Evolutionary conservation across 1,140 invertebrate genomes (phyloP), one percentile per base, ranked within the genome.

Genomic region (Drosophila sturtevanti): DNA sequence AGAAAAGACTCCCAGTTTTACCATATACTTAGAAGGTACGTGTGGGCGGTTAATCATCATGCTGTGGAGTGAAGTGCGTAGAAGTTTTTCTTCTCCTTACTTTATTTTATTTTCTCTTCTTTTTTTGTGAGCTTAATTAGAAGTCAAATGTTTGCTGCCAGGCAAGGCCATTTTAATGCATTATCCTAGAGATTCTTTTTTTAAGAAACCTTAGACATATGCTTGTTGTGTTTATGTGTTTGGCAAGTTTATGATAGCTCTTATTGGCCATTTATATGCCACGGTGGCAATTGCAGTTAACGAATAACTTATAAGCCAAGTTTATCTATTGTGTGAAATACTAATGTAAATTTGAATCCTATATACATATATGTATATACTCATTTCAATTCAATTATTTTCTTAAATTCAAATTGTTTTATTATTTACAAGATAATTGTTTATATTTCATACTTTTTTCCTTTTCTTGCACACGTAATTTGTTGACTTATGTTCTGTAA

Each of bases 241-340:
- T 24, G 38, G 7, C 27, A 27, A 41, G 48, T 77, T 77, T 81
- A 80, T 78, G 78, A 73, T 67, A 52, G 68, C 12, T 70, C 75
- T 82, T 82, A 82, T 73, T 82, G 82, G 79, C 79, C 82, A 87
- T 82, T 89, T 79, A 72, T 82, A 82, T 79, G 79, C 79, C 73
- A 14, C 2, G 65, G 35, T 35, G 52, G 35, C 24, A 63, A 59
- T 56, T 82, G 81, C 84, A 55, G 81, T 64, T 51, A 76, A 89
- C 84, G 87, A 82, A 86, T 86, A 72, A 85, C 68, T 87, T 86
- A 86, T 81, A 48, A 48, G 41, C 41, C 9, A 44, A 44, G 14
- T 18, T 44, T 44, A 48, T 48, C 41, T n/a, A 18, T 11, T 9
- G 18, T 21, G 7, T 38, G 4, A 9, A 41, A 31, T 31, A 6